These are phyloP conservation scores for Cheilosia variabilis DNA, from an alignment of 2,888 invertebrate genomes.

Conservation along the genomic window DNA sequence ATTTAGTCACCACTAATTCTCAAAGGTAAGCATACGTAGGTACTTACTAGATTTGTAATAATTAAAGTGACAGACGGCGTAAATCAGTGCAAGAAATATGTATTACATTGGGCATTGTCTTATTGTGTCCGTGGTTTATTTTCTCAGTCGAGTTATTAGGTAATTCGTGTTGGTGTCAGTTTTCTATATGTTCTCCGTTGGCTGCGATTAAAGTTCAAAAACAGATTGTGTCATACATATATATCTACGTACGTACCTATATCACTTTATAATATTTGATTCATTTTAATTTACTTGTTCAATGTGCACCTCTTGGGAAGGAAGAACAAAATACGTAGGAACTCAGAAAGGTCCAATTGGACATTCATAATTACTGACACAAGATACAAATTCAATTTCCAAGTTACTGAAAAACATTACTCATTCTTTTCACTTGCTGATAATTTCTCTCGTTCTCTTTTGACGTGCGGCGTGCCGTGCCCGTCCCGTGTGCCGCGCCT, in stretches of 20 bases:
- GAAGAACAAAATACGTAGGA: slow-evolving; percentile 1
- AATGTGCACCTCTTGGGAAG: slow-evolving; percentile 7
- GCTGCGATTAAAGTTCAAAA: slow-evolving; percentile 3
- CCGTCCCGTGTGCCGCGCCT: too few relatives aligned
- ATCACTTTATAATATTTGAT: too few relatives aligned
- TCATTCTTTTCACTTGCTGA: slow-evolving; percentile 35
- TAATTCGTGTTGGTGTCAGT: slow-evolving; percentile 36
- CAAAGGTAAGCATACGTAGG: slow-evolving; percentile 46
- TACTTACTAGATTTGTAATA: background rate
- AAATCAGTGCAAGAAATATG: too few relatives aligned
- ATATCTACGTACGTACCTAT: too few relatives aligned
- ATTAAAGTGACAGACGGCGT: too few relatives aligned
- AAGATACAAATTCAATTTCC: slow-evolving; percentile 8
- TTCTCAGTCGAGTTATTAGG: slow-evolving; percentile 35
- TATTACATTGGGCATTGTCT: background rate
- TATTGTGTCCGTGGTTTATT: slow-evolving; percentile 21
- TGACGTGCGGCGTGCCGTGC: slow-evolving; percentile 15
- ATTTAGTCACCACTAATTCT: slow-evolving; percentile 6
- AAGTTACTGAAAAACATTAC: slow-evolving; percentile 25
- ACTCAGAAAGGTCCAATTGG: slow-evolving; percentile 30
- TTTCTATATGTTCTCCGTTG: background rate
- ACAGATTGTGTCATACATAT: slow-evolving; percentile 5
- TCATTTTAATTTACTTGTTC: background rate
- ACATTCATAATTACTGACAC: slow-evolving; percentile 8
- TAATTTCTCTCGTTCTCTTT: slow-evolving; percentile 32